These are phyloP conservation scores for Bursaphelenchus okinawaensis DNA, from an alignment of 2,888 invertebrate genomes.

Conservation along the genomic window DNA sequence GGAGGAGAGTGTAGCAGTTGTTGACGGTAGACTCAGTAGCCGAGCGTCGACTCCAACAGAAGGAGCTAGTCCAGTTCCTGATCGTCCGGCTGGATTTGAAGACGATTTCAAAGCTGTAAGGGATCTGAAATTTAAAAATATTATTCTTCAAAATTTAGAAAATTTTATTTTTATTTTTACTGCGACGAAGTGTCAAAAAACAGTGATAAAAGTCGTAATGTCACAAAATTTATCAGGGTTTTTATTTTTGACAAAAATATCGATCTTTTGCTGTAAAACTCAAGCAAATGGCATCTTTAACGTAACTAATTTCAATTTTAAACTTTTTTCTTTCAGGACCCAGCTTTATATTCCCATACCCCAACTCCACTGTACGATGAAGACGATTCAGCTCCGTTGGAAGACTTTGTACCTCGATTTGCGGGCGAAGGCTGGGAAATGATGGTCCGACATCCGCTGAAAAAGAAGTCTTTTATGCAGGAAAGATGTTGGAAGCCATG, in stretches of 20 bases:
- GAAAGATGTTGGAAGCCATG: constrained; percentile 89
- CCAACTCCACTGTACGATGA: constrained; percentile 72
- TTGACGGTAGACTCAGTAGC: constrained; percentile 24
- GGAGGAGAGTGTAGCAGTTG: constrained; percentile 72
- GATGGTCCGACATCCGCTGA: constrained; percentile 87
- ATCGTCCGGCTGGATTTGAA: constrained; percentile 50
- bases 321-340: not conserved
- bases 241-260: too few species aligned
- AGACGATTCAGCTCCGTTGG: constrained; percentile 82
- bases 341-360: constrained; percentile 19
- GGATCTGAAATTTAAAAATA: not conserved
- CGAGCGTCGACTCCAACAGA: constrained; percentile 52
- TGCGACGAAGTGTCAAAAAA: not conserved
- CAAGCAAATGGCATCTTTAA: too few species aligned
- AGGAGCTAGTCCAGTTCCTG: constrained; percentile 49
- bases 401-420: constrained; percentile 77
- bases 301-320: not conserved
- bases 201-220: too few species aligned
- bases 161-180: constrained; percentile 2
- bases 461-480: constrained; percentile 74
- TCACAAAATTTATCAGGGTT: too few species aligned
- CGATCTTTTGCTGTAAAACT: too few species aligned
- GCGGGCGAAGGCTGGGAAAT: constrained; percentile 91
- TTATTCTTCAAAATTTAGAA: constrained; percentile 6
- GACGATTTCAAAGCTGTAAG: constrained; percentile 49